Percentiles rank a stretch among this genome's conserved stretches.
Conservation (phyloP, 2,888 invertebrate species). For the Vesta saturnalis region DNA sequence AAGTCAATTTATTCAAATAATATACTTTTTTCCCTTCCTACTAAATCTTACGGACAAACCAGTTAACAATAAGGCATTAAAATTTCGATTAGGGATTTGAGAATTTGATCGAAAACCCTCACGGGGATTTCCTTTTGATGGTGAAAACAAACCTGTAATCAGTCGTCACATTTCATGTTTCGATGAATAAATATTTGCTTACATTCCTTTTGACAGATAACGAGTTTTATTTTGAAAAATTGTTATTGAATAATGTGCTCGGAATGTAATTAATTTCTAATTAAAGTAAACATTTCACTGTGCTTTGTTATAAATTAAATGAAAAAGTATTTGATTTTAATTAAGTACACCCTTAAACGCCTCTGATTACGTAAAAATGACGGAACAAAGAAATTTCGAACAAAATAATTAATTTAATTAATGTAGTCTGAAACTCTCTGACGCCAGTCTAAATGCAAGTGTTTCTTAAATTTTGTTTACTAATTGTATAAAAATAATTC, state of each 20-base stretch:
- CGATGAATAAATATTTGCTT: background rate
- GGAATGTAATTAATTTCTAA: background rate
- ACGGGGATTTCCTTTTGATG: slow-evolving; percentile 20
- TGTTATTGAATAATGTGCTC: background rate
- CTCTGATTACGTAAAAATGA: background rate
- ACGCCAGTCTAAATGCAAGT: no score
- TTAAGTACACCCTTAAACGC: background rate
- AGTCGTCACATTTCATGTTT: slow-evolving; percentile 18
- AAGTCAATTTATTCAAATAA: background rate
- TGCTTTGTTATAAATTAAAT: background rate
- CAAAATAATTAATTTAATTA: no score
- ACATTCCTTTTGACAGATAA: no score
- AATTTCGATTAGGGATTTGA: slow-evolving; percentile 17
- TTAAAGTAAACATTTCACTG: background rate
- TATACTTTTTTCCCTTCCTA: no score
- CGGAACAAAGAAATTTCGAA: background rate
- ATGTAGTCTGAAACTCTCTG: no score
- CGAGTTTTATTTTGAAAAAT: no score
- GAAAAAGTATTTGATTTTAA: background rate
- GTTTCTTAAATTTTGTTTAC: no score
- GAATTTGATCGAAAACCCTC: slow-evolving; percentile 26
- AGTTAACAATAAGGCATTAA: background rate
- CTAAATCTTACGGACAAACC: no score
- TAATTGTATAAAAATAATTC: no score
- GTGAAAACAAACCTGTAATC: slow-evolving; percentile 32